Evolutionary conservation across 2,888 invertebrate species (phyloP).

Genomic region (Tanytarsus gracilentus): DNA sequence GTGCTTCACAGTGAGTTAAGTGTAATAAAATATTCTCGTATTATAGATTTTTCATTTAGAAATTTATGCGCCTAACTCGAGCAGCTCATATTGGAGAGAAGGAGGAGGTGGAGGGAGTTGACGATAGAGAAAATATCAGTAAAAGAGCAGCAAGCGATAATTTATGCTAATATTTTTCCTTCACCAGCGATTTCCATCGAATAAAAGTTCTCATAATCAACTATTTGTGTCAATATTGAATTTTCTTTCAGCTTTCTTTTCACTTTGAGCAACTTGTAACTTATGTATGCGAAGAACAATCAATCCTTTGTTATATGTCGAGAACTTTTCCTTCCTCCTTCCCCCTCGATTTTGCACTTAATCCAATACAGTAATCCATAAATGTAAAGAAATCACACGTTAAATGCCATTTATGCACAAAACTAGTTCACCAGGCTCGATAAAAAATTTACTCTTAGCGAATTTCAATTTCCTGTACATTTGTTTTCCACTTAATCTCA

Average conservation of each 20-base stretch:
- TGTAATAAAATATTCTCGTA: neutral
- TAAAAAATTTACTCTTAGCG: neutral
- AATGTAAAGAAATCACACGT: neutral
- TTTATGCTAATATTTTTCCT: conserved; percentile 19
- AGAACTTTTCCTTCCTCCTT: neutral
- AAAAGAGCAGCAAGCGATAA: too few relatives aligned
- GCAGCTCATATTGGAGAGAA: too few relatives aligned
- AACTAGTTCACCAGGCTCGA: neutral
- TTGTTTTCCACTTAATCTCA: neutral
- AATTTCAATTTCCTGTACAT: conserved; percentile 2
- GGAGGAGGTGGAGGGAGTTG: too few relatives aligned
- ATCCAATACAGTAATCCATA: neutral
- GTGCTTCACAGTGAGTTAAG: too few relatives aligned
- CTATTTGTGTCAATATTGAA: neutral
- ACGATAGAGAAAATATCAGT: too few relatives aligned
- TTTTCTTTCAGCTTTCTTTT: neutral
- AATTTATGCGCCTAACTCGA: conserved; percentile 3
- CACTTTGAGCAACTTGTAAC: neutral
- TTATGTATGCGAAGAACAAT: neutral
- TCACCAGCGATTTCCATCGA: conserved; percentile 15
- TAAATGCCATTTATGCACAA: neutral
- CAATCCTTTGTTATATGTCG: neutral
- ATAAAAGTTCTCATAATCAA: conserved; percentile 16
- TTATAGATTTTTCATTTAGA: neutral
- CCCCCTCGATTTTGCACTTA: neutral